Evolutionary conservation across 2,888 invertebrate species (phyloP).

Genomic region (Cepaea hortensis): DNA sequence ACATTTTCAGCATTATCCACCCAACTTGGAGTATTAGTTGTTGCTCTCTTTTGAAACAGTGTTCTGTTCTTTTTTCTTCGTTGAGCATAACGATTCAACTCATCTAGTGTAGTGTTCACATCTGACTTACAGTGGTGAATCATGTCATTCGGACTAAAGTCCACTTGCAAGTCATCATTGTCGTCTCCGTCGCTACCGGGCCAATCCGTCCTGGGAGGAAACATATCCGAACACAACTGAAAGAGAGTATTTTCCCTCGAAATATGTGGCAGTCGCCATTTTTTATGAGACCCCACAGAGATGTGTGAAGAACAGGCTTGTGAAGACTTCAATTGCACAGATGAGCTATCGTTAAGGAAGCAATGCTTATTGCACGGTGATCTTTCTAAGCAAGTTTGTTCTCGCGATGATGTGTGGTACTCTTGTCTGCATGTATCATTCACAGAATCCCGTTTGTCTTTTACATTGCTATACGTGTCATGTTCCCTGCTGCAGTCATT

Average conservation of each 20-base stretch:
- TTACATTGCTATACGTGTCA: neutral
- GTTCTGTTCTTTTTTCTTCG: slow-evolving; percentile 13
- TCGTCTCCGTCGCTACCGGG: slow-evolving; percentile 35
- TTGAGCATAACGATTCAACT: slow-evolving; percentile 1
- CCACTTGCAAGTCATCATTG: slow-evolving; percentile 25
- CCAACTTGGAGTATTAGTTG: neutral
- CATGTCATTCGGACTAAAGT: slow-evolving; percentile 34
- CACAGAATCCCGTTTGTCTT: neutral
- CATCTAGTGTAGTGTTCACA: slow-evolving; percentile 24
- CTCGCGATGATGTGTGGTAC: neutral
- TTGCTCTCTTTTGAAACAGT: neutral
- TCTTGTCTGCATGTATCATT: neutral
- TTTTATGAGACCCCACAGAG: neutral
- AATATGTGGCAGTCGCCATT: neutral
- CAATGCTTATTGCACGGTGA: no score
- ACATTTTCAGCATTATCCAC: slow-evolving; percentile 1
- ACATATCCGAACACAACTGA: neutral
- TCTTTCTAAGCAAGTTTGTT: no score
- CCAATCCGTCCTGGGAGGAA: slow-evolving; percentile 15
- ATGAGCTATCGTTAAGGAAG: no score
- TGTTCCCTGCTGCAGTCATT: neutral
- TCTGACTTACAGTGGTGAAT: slow-evolving; percentile 26
- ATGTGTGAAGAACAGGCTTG: neutral
- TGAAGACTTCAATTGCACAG: no score
- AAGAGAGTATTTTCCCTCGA: neutral